Base-by-base conservation (phyloP, 2,113 vertebrate genomes). In the Neopipo cinnamomea region DNA sequence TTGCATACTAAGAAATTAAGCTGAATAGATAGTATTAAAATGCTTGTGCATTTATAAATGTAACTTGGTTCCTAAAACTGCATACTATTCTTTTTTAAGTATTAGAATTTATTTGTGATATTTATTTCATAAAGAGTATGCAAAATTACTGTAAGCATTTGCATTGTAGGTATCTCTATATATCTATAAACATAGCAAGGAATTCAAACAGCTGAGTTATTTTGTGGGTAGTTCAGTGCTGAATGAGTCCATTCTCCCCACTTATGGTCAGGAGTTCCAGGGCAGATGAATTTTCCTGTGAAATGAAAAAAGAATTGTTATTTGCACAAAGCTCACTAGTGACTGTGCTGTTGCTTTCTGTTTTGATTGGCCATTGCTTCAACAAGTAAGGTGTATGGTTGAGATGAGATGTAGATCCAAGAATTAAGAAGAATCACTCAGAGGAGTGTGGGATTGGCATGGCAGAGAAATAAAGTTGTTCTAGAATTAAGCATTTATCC, bases 1-100 rank as follows among this genome's bases (percentile, higher is more conserved):
- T 89, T 97, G 84, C 85, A 39, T 95, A 76, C 56, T 72, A 72
- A 78, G 76, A 84, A 82, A 91, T 90, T 95, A 72, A 53, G 63
- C 91, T 83, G 49, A 92, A 65, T 91, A 93, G 76, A 14, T 84
- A 84, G 42, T 49, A 58, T 50, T 56, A 72, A 87, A 72, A 87
- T 78, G 76, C 46, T 89, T 93, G 82, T 91, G 79, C 75, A 63
- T 91, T 93, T 93, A 91, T 88, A 92, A 93, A 75, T 58, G 37
- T 91, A 74, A 85, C 42, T 96, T 80, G 55, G 16, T 91, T 55
- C 33, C 66, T 89, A 93, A 62, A 47, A 66, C 46, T 84, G 55
- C 79, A 77, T 68, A 35, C 35, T 85, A 63, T 75, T 91, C 31
- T 78, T 61, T 74, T 97, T 74, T 85, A 75, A 84, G 47, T 91